These are phyloP conservation scores for Agelas oroides DNA, from an alignment of 37 sponge, comb jelly and placozoan genomes.

Conservation along the genomic window DNA sequence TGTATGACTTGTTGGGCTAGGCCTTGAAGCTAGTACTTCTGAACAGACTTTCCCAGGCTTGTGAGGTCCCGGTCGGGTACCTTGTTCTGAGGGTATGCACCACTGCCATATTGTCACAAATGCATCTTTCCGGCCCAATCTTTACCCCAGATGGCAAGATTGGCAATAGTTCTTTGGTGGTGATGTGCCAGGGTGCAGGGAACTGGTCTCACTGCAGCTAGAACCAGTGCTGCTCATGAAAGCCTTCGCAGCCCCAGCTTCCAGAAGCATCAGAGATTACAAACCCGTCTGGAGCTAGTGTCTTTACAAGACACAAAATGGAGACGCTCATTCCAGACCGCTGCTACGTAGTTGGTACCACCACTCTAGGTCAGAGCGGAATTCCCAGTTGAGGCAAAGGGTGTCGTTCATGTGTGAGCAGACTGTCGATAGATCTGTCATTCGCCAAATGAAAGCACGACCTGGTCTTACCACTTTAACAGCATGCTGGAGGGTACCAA, in stretches of 20 bases:
- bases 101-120: not conserved
- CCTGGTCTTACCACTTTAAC: not conserved
- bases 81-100: no score
- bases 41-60: no score
- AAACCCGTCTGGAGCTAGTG: not conserved
- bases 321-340: slow-evolving; percentile 19
- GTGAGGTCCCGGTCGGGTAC: no score
- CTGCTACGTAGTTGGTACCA: slow-evolving; percentile 11
- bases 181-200: not conserved
- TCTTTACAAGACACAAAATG: not conserved
- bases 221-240: slow-evolving; percentile 1
- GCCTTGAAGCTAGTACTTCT: no score
- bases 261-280: slow-evolving; percentile 18
- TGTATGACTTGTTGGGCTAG: no score
- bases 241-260: slow-evolving; percentile 18
- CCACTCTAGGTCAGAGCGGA: slow-evolving; percentile 18
- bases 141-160: not conserved
- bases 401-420: not conserved
- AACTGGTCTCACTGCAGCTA: not conserved
- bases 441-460: not conserved
- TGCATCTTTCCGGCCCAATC: not conserved
- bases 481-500: slow-evolving; percentile 14
- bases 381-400: slow-evolving; percentile 7
- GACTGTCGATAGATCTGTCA: not conserved
- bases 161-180: slow-evolving; percentile 21